Percentiles rank a stretch among this genome's conserved stretches.
Evolutionary conservation across 2,888 invertebrate genomes (phyloP).

Genomic region (Lithodes maja): DNA sequence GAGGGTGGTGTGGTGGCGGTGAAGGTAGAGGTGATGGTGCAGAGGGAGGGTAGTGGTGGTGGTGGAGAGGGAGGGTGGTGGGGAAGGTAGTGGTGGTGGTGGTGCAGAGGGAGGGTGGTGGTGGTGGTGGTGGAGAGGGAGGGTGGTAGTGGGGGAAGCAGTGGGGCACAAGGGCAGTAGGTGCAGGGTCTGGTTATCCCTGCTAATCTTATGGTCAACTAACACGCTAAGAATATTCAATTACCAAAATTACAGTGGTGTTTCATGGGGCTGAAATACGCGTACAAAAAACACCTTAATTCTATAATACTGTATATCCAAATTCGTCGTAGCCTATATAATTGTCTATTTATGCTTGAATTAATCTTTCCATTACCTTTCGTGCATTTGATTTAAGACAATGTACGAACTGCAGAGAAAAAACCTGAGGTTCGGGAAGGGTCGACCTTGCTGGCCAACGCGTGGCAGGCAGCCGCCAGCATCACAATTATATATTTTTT

Average conservation of each 20-base stretch:
- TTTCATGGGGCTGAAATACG: too few relatives aligned
- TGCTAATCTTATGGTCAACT: neutral
- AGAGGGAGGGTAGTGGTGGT: neutral
- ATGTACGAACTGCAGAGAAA: neutral
- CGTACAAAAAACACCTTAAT: too few relatives aligned
- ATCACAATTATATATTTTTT: neutral
- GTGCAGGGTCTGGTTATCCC: neutral
- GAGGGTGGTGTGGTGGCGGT: too few relatives aligned
- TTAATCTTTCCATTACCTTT: too few relatives aligned
- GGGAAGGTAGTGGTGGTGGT: neutral
- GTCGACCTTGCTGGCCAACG: neutral
- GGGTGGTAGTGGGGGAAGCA: neutral
- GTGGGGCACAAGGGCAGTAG: neutral
- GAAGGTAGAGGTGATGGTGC: too few relatives aligned
- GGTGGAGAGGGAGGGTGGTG: neutral
- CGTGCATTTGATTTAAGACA: neutral
- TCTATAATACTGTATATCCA: too few relatives aligned
- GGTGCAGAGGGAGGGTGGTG: neutral
- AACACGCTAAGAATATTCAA: neutral
- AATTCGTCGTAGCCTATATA: too few relatives aligned
- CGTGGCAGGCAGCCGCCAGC: neutral
- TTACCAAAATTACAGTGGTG: too few relatives aligned
- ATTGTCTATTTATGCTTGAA: too few relatives aligned
- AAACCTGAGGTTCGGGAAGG: neutral
- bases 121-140: neutral